These are phyloP conservation scores for Drosophila nasuta DNA, from an alignment of 1,140 invertebrate genomes.

Conservation along the genomic window DNA sequence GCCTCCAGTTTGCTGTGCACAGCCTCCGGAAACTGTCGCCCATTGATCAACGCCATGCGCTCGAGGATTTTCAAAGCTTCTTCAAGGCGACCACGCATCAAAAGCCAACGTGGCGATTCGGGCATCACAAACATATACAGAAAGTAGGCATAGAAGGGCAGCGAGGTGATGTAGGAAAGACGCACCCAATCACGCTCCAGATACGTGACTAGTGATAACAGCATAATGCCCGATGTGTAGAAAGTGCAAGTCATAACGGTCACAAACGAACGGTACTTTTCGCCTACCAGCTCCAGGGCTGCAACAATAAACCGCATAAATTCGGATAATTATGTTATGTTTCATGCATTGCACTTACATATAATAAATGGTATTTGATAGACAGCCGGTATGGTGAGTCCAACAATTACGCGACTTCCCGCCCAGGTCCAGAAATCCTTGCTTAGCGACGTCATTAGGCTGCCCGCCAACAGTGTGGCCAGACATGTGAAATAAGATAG, in stretches of 20 bases:
- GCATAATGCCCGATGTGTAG: conserved; percentile 93
- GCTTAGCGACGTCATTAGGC: conserved; percentile 90
- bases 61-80: conserved; percentile 92
- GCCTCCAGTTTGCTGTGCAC: conserved; percentile 90
- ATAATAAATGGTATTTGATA: conserved; percentile 98
- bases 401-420: conserved; percentile 91
- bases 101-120: conserved; percentile 93
- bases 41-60: conserved; percentile 91
- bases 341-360: conserved; percentile 90
- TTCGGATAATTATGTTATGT: conserved; percentile 18
- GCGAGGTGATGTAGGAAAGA: conserved; percentile 91
- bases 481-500: conserved; percentile 93
- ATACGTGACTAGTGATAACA: conserved; percentile 93
- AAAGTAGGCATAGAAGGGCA: conserved; percentile 94
- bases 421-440: conserved; percentile 93
- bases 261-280: conserved; percentile 95
- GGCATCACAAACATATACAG: conserved; percentile 94
- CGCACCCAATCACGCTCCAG: conserved; percentile 92
- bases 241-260: conserved; percentile 96
- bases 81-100: conserved; percentile 91
- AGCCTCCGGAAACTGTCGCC: conserved; percentile 89
- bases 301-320: conserved; percentile 67
- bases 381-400: conserved; percentile 95
- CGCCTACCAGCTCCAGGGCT: conserved; percentile 95
- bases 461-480: conserved; percentile 91